Evolutionary conservation across 2,888 invertebrate genomes (phyloP).

Genomic region (Dasysyrphus tricinctus): DNA sequence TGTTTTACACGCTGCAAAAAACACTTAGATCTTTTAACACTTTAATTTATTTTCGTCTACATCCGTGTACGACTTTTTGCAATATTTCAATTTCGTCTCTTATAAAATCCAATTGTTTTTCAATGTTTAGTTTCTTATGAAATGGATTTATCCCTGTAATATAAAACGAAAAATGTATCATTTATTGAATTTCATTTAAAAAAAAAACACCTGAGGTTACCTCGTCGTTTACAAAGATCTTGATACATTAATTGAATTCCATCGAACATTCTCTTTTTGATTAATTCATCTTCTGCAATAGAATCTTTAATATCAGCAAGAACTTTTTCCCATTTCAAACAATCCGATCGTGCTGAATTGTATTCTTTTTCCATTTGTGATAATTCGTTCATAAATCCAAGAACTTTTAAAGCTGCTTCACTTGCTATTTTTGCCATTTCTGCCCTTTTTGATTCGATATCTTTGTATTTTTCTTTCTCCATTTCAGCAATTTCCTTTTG

Average conservation of each 20-base stretch:
- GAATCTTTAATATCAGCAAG: slow-evolving; percentile 79
- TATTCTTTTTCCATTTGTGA: slow-evolving; percentile 81
- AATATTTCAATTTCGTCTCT: slow-evolving; percentile 28
- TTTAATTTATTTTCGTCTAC: neutral
- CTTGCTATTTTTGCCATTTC: slow-evolving; percentile 81
- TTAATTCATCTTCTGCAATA: slow-evolving; percentile 76
- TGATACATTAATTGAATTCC: slow-evolving; percentile 80
- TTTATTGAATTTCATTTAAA: neutral
- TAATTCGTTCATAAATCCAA: slow-evolving; percentile 82
- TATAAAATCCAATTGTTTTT: slow-evolving; percentile 38
- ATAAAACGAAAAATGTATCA: neutral
- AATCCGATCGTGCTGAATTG: slow-evolving; percentile 79
- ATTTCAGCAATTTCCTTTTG: slow-evolving; percentile 81
- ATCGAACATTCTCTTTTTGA: slow-evolving; percentile 79
- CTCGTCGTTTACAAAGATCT: slow-evolving; percentile 77
- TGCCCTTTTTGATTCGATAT: slow-evolving; percentile 81
- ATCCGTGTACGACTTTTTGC: slow-evolving; percentile 29
- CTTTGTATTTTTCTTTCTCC: slow-evolving; percentile 79
- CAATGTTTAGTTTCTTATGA: neutral
- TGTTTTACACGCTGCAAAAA: no score
- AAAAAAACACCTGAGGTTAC: neutral
- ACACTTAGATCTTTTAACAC: no score
- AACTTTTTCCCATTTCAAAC: slow-evolving; percentile 82
- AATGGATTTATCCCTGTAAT: slow-evolving; percentile 26
- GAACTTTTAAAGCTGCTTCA: slow-evolving; percentile 80